Evolutionary conservation across 2,113 vertebrate genomes (phyloP).

Genomic region (Cervus canadensis): DNA sequence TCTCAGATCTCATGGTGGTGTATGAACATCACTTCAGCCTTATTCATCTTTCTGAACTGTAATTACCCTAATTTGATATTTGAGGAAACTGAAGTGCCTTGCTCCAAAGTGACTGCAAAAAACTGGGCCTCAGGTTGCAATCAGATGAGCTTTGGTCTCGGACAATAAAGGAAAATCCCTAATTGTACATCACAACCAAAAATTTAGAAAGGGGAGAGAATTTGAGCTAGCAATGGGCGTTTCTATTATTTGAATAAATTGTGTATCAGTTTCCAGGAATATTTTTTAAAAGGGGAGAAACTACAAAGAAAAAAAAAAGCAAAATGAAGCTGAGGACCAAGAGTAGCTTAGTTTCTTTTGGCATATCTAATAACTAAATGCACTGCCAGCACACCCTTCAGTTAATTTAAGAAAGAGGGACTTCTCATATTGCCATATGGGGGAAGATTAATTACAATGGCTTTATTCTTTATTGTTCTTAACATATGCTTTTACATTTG

Average conservation of each 20-base stretch:
- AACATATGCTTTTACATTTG: conserved; percentile 2
- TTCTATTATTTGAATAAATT: not conserved
- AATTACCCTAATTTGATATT: conserved; percentile 4
- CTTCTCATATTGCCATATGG: not conserved
- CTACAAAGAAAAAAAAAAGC: not conserved
- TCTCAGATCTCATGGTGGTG: not conserved
- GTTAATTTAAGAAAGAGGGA: not conserved
- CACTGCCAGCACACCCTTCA: not conserved
- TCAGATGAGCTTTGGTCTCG: not conserved
- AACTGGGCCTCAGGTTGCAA: not conserved
- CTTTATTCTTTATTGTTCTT: conserved; percentile 35
- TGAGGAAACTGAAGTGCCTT: conserved; percentile 1
- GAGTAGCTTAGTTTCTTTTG: not conserved
- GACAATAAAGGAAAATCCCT: not conserved
- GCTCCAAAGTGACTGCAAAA: conserved; percentile 7
- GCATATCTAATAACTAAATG: not conserved
- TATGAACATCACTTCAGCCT: not conserved
- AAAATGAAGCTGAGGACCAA: not conserved
- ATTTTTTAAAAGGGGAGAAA: not conserved
- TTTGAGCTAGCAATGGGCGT: not conserved
- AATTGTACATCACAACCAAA: not conserved
- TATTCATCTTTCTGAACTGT: not conserved
- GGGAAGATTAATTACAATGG: not conserved
- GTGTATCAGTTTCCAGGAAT: not conserved
- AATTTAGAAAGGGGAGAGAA: not conserved